These are phyloP conservation scores for Leucoptera coffeella DNA, from an alignment of 2,888 invertebrate species.

Conservation along the genomic window DNA sequence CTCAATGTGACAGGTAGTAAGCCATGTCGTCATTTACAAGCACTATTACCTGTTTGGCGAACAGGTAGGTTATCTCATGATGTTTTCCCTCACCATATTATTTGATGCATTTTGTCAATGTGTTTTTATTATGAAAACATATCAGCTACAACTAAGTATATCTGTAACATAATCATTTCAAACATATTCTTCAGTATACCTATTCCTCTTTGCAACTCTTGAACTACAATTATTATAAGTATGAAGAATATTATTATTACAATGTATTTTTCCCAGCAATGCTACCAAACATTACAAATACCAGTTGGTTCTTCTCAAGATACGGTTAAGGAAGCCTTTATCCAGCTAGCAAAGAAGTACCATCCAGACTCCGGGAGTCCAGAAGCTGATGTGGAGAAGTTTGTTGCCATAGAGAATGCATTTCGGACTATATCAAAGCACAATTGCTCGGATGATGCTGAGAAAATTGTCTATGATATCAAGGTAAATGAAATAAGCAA, in stretches of 20 bases:
- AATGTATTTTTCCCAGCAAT: conserved; percentile 49
- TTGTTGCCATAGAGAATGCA: conserved; percentile 70
- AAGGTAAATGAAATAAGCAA: no score
- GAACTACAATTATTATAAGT: not conserved
- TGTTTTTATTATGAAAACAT: no score
- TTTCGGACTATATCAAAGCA: conserved; percentile 65
- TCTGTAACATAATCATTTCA: no score
- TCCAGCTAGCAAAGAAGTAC: conserved; percentile 70
- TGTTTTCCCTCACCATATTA: no score
- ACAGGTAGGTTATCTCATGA: no score
- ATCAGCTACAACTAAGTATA: no score
- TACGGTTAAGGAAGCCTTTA: conserved; percentile 64
- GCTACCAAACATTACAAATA: conserved; percentile 61
- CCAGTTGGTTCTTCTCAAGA: conserved; percentile 64
- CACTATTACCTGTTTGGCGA: no score
- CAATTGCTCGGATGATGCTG: conserved; percentile 54
- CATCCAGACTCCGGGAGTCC: conserved; percentile 77
- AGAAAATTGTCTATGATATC: conserved; percentile 57
- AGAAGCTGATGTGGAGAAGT: conserved; percentile 67
- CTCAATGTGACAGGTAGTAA: no score
- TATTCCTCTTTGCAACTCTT: no score
- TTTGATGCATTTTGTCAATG: no score
- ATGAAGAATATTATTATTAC: conserved; percentile 1
- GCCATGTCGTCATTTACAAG: no score
- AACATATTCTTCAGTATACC: no score